Evolutionary conservation across 2,888 invertebrate species (phyloP).

Genomic region (Amphipoea oculea): DNA sequence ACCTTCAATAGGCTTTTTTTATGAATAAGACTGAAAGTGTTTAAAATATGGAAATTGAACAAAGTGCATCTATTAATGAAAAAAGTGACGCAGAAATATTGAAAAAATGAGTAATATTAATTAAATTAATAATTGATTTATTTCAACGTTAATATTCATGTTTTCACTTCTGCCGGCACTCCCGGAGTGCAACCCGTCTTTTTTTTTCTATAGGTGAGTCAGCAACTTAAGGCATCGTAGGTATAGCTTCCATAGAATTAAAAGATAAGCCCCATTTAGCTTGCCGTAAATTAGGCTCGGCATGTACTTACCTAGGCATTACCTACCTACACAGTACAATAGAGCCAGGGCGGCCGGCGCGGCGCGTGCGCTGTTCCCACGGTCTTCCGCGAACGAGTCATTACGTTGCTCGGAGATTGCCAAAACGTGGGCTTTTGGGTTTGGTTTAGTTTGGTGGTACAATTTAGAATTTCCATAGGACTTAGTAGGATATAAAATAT

Average conservation of each 20-base stretch:
- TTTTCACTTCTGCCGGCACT: too few species aligned
- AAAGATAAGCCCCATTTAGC: slow-evolving; percentile 10
- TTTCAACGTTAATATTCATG: too few species aligned
- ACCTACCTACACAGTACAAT: background rate
- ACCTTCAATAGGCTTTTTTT: too few species aligned
- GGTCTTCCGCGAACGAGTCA: slow-evolving; percentile 56
- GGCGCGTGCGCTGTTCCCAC: slow-evolving; percentile 32
- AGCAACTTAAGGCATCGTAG: background rate
- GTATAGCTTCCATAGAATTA: slow-evolving; percentile 7
- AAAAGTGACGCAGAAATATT: too few species aligned
- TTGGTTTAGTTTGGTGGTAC: background rate
- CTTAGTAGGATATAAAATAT: background rate
- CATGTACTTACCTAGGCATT: background rate
- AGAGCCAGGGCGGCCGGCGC: background rate
- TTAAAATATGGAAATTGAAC: too few species aligned
- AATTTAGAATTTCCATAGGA: background rate
- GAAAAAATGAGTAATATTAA: too few species aligned
- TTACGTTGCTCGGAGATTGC: slow-evolving; percentile 43
- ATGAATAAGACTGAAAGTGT: too few species aligned
- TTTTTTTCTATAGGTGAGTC: background rate
- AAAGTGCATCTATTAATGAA: too few species aligned
- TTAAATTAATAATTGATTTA: too few species aligned
- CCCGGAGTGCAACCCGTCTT: too few species aligned
- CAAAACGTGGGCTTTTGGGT: background rate
- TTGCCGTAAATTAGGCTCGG: background rate